Evolutionary conservation across 2,113 vertebrate genomes (phyloP), one percentile per base, ranked within the genome.

Genomic region (Xiphias gladius): DNA sequence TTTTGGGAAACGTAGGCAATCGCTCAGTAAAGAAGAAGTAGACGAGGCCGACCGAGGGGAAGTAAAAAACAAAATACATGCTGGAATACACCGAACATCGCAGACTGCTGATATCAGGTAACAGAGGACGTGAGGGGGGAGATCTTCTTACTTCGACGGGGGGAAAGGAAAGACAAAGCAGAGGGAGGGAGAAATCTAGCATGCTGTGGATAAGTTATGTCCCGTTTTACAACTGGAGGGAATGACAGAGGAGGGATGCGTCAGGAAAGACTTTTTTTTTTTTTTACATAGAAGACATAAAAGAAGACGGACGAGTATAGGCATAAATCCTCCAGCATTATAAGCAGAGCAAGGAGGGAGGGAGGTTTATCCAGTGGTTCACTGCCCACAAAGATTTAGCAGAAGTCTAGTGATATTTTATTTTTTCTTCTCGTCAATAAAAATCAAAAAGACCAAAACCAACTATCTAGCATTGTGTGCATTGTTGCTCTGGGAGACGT

Each of bases 51-150:
- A 35, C 32, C 32, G 32, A 35, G 32, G 32, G 32, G 32, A n/a
- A 35, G 32, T 35, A 6, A 35, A 35, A 35, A 3, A 46, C 0
- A 58, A 24, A 61, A 32, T 1, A 35, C 5, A 6, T 7, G 7
- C 46, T 79, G 81, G 20, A 86, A 81, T 46, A 72, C 58, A 32
- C 17, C 1, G 73, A 83, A 79, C 83, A 73, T 79, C 80, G 14
- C 55, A 55, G 63, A 63, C 22, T 22, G 37, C 26, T 70, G 80
- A 46, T 17, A 0, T 73, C 17, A 50, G 65, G 24, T 41, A 24
- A 46, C 2, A 17, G 73, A 19, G 0, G 8, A 54, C 14, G 32
- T 67, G 68, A 54, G 35, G 43, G 26, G 3, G 28, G 35, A 43
- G 48, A 39, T 7, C 8, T 39, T 39, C 37, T 10, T 10, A 7